These are phyloP conservation scores for Thunnus albacares DNA, from an alignment of 2,797 vertebrate species.

Conservation along the genomic window DNA sequence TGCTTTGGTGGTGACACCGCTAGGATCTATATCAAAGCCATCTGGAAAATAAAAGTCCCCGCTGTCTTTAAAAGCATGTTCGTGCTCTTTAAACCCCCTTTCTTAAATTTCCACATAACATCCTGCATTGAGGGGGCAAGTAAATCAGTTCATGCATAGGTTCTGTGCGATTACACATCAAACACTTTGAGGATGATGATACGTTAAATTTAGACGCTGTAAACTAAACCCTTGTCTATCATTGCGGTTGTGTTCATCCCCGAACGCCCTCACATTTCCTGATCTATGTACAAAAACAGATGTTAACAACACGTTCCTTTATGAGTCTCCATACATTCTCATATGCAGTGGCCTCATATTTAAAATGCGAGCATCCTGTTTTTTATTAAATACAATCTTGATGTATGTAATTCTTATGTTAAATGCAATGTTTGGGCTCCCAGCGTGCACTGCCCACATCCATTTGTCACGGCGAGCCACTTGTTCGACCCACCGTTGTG, in stretches of 20 bases:
- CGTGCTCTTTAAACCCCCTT: constrained; percentile 46
- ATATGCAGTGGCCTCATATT: constrained; percentile 8
- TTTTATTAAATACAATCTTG: constrained; percentile 53
- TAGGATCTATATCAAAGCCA: constrained; percentile 75
- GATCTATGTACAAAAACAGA: constrained; percentile 60
- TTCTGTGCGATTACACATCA: constrained; percentile 58
- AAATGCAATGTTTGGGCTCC: constrained; percentile 46
- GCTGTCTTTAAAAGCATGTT: constrained; percentile 54
- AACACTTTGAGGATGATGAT: constrained; percentile 39
- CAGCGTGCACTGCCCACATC: constrained; percentile 54
- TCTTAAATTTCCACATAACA: constrained; percentile 58
- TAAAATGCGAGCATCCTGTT: constrained; percentile 34
- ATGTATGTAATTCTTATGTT: constrained; percentile 45
- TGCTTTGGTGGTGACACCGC: constrained; percentile 64
- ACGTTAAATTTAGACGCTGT: constrained; percentile 59
- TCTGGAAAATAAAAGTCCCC: constrained; percentile 71
- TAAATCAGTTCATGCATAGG: constrained; percentile 57
- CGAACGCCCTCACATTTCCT: constrained; percentile 53
- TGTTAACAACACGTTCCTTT: constrained; percentile 36
- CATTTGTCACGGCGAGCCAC: constrained; percentile 62
- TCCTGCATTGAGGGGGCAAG: constrained; percentile 38
- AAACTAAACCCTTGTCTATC: constrained; percentile 59
- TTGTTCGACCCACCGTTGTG: constrained; percentile 55
- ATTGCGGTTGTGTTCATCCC: constrained; percentile 55
- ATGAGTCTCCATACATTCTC: constrained; percentile 4